A percentile compares a stretch with the other conserved stretches of the same genome.
phyloP scores from a whole-genome alignment of 2,888 invertebrate species.

The Diploptera punctata region DNA sequence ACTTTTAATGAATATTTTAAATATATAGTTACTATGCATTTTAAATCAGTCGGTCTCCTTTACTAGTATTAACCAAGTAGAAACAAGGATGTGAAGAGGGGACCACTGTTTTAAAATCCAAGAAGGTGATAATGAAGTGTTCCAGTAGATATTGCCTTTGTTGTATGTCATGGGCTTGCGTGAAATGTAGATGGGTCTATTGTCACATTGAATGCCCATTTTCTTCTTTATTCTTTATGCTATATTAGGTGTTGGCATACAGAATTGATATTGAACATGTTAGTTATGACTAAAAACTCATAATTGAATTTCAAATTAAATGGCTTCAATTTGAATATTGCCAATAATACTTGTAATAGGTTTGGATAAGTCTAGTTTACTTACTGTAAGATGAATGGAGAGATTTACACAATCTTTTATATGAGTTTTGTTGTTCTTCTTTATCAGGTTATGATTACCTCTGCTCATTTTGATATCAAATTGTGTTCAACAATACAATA shows the following conservation, averaged over 20 bases:
- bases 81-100: neutral
- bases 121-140: constrained; percentile 10
- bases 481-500: too few species aligned
- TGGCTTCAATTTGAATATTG: neutral
- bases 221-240: neutral
- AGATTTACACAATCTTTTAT: too few species aligned
- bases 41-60: neutral
- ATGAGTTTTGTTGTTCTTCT: too few species aligned
- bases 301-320: constrained; percentile 8
- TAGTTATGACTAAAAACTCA: neutral
- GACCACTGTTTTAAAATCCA: neutral
- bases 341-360: too few species aligned
- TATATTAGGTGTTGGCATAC: constrained; percentile 14
- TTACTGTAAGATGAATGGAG: too few species aligned
- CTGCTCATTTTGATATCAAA: too few species aligned
- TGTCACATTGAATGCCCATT: neutral
- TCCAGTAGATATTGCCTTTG: constrained; percentile 2
- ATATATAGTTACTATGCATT: neutral
- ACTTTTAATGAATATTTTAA: constrained; percentile 9
- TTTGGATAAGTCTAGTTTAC: too few species aligned
- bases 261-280: neutral
- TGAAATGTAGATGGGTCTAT: neutral
- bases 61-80: neutral
- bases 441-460: too few species aligned
- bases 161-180: neutral